phyloP scores from a whole-genome alignment of 2,797 vertebrate species.

The Nyctibius grandis region DNA sequence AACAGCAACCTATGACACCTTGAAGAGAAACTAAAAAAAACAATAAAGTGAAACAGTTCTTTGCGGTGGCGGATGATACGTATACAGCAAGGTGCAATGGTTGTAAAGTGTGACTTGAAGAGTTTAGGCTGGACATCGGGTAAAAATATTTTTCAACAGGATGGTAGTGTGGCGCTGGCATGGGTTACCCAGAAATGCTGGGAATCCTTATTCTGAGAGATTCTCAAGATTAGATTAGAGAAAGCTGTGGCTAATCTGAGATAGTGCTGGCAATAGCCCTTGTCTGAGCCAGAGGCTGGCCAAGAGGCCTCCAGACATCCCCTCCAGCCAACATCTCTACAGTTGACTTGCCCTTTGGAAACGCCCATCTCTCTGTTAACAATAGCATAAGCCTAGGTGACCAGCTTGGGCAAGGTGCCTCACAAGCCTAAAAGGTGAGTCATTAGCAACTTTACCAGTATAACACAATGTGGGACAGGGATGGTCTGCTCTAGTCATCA shows the following conservation, averaged over 20 bases:
- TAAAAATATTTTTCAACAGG: neutral
- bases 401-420: neutral
- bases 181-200: neutral
- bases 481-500: neutral
- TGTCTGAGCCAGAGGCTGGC: neutral
- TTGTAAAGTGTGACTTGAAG: neutral
- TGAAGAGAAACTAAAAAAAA: neutral
- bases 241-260: neutral
- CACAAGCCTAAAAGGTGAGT: neutral
- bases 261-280: neutral
- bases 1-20: neutral
- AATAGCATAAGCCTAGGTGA: neutral
- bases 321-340: neutral
- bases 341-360: neutral
- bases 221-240: neutral
- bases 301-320: neutral
- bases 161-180: neutral
- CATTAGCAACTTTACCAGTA: neutral
- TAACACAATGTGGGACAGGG: neutral
- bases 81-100: neutral
- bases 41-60: neutral
- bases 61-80: neutral
- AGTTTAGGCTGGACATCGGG: neutral
- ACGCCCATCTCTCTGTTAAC: neutral
- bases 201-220: neutral